Evolutionary conservation across 2,888 invertebrate species (phyloP), one percentile per base, ranked within the genome.

Genomic region (Eumacrocentrus americanus): DNA sequence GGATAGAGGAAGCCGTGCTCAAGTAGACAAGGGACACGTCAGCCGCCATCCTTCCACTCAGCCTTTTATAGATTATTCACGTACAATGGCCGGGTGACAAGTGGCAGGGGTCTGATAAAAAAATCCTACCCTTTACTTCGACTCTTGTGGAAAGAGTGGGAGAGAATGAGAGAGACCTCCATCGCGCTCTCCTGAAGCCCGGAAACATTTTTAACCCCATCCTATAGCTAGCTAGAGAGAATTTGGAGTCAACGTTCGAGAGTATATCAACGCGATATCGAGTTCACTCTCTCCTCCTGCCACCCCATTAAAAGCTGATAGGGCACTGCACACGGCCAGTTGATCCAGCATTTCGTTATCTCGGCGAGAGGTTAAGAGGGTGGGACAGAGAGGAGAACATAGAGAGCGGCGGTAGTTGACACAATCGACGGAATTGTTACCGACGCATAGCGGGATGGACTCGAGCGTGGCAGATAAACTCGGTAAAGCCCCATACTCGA

Each of bases 41-140:
- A 72, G 74, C 72, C 72, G 67, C 68, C 72, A 70, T 74, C 72
- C 76, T 73, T 75, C 25, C 74, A 75, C 77, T 77, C 75, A 74
- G 76, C 74, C 77, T 78, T 78, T 78, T 77, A 77, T 78, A 78
- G 77, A 79, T 78, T 79, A 78, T 79, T 79, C 78, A 76, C 77
- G 74, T 76, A 78, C 74, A 77, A 75, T 73, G 70, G 72, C 69
- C 66, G 74, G 68, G 72, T 74, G 77, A 75, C 75, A 73, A 76
- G 76, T 76, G 70, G 70, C 69, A 54, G 44, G 40, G 25, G 60
- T 44, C 50, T 56, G 53, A 47, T 38, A 52, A 52, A 55, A 50
- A 48, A 53, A 60, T 58, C 40, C 44, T 37, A 57, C 53, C 20
- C 48, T 22, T 14, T 34, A 34, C 38, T 34, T 46, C 37, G n/a